Evolutionary conservation across 2,113 vertebrate species (phyloP), one percentile per base, ranked within the genome.

Genomic region (Suricata suricatta): DNA sequence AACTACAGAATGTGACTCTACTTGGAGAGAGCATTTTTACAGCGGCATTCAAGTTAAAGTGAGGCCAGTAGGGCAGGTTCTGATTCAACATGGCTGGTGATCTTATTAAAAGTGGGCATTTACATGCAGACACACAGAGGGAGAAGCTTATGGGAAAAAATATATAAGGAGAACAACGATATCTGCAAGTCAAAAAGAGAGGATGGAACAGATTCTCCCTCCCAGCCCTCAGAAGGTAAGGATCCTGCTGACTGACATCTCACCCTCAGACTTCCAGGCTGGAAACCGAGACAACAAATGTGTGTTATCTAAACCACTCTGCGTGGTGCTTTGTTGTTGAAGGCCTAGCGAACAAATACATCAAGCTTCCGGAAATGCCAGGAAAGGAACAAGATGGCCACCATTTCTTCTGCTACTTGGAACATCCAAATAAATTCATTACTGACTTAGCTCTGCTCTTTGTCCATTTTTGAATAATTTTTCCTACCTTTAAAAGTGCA

Each of bases 341-440:
- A 80, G 16, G 12, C 31, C 31, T 38, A 57, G 12, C 25, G 76
- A 71, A 29, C 0, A 0, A 31, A 60, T 33, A 90, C 2, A 31
- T 14, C 14, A 8, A 44, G 41, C 27, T 89, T n/a, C 63, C 29
- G 11, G 72, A 57, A 66, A 35, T 14, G 19, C 3, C 35, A 57
- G 47, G 17, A 50, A 41, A 38, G 31, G 72, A 41, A 2, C 0
- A 0, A 80, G 3, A n/a, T 3, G 35, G 35, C 41, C 3, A 8
- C 31, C 10, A 44, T 27, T n/a, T 63, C 68, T 79, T 69, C 35
- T n/a, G 80, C 21, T 79, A 29, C 14, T 31, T 57, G 69, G 83
- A 95, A 69, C 16, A 19, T 16, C 16, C 38, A 31, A 41, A 23
- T 60, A 14, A 15, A 54, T 66, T 31, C 47, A 23, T 80, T 17